These are phyloP conservation scores for Tinea semifulvella DNA, from an alignment of 2,888 invertebrate species.

Conservation along the genomic window DNA sequence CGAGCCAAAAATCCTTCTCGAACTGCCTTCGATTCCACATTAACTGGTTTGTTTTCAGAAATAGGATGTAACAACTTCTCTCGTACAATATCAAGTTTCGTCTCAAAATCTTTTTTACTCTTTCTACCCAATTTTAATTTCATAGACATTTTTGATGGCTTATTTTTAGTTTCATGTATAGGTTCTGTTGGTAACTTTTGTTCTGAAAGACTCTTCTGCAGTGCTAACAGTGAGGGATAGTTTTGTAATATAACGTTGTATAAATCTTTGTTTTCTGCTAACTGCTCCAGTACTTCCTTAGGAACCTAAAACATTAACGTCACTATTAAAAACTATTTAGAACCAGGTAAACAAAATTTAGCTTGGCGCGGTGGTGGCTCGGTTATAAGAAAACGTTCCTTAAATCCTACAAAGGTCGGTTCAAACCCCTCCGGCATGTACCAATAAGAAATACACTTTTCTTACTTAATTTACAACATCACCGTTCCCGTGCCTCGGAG, in stretches of 20 bases:
- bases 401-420: no score
- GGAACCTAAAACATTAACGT: no score
- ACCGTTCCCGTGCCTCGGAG: no score
- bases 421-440: no score
- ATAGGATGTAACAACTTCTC: conserved; percentile 53
- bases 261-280: conserved; percentile 69
- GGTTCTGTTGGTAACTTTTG: conserved; percentile 61
- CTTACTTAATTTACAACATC: no score
- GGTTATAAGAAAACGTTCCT: no score
- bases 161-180: conserved; percentile 38
- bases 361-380: no score
- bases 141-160: conserved; percentile 72
- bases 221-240: conserved; percentile 73
- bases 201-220: conserved; percentile 72
- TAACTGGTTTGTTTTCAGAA: conserved; percentile 48
- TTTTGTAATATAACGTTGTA: conserved; percentile 77
- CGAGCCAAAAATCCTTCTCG: conserved; percentile 49
- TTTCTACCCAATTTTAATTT: conserved; percentile 58
- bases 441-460: no score
- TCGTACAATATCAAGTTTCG: conserved; percentile 46
- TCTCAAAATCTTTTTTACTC: conserved; percentile 36
- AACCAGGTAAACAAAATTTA: not conserved
- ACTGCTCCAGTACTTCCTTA: conserved; percentile 73
- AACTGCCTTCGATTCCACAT: conserved; percentile 29
- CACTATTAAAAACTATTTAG: conserved; percentile 24